phyloP scores from a whole-genome alignment of 2,888 invertebrate genomes.

The Tenthredo mesomela region DNA sequence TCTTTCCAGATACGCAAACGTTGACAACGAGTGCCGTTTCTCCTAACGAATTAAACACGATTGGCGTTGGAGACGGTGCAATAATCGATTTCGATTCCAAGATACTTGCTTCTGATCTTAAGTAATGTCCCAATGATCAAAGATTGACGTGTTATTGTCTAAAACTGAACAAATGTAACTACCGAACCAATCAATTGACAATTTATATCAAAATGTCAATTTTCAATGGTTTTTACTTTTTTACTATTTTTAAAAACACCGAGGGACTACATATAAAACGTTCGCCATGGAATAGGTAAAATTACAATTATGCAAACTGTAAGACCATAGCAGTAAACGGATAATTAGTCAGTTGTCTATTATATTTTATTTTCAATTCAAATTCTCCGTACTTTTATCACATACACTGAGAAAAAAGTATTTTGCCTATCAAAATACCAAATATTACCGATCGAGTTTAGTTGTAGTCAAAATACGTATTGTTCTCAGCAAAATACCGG shows the following conservation, averaged over 20 bases:
- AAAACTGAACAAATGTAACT: not conserved
- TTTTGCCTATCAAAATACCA: no score
- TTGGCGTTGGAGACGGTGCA: not conserved
- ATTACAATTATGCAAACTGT: not conserved
- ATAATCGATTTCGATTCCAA: not conserved
- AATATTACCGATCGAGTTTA: no score
- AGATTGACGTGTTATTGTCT: not conserved
- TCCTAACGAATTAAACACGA: constrained; percentile 12
- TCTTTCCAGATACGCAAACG: constrained; percentile 25
- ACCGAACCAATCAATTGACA: not conserved
- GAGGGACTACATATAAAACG: not conserved
- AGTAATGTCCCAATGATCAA: not conserved
- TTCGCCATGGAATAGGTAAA: not conserved
- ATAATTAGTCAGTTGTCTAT: not conserved
- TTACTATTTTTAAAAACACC: not conserved
- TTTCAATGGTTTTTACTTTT: not conserved
- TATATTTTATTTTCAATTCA: not conserved
- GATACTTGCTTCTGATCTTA: not conserved
- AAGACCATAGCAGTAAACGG: not conserved
- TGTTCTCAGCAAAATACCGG: no score
- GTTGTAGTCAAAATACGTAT: no score
- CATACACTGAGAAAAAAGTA: no score
- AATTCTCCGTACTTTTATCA: not conserved
- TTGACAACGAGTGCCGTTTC: constrained; percentile 22
- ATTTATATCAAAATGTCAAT: not conserved